Percentiles rank a stretch among this genome's conserved stretches.
phyloP scores from a whole-genome alignment of 2,797 vertebrate genomes.

The Amazona ochrocephala region DNA sequence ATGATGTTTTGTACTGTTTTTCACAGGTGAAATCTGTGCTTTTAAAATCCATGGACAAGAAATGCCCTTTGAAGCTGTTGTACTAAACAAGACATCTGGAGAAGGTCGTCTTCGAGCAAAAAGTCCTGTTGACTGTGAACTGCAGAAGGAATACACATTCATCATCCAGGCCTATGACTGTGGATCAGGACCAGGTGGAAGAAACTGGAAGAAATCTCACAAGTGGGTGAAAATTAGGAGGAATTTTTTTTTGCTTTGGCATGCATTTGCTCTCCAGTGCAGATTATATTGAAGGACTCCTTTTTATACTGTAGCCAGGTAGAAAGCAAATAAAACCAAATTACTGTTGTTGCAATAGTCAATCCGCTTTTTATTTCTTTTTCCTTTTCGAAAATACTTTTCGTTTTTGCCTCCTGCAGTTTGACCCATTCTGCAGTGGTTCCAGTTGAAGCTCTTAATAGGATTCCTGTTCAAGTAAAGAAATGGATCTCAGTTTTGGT shows the following conservation, averaged over 20 bases:
- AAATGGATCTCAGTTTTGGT: background rate
- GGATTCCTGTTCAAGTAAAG: background rate
- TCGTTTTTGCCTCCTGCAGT: background rate
- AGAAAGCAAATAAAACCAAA: constrained; percentile 6
- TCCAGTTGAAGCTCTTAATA: background rate
- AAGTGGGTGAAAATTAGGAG: constrained; percentile 83
- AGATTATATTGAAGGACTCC: background rate
- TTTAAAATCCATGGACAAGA: constrained; percentile 94
- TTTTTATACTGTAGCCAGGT: background rate
- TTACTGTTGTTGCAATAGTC: background rate
- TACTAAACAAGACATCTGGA: constrained; percentile 94
- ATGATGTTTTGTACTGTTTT: background rate
- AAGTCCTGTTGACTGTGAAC: constrained; percentile 91
- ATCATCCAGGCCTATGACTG: constrained; percentile 97
- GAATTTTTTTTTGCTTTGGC: background rate
- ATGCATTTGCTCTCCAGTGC: background rate
- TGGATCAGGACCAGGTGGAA: constrained; percentile 85
- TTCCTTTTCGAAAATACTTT: background rate
- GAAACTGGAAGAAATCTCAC: constrained; percentile 94
- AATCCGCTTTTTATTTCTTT: background rate
- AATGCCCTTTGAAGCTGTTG: constrained; percentile 91
- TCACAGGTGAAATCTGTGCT: constrained; percentile 93
- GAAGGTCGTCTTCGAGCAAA: constrained; percentile 90
- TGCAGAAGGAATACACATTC: constrained; percentile 96
- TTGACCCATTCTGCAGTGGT: background rate